phyloP scores from a whole-genome alignment of 2,113 vertebrate genomes.

The Cinclus mexicanus region DNA sequence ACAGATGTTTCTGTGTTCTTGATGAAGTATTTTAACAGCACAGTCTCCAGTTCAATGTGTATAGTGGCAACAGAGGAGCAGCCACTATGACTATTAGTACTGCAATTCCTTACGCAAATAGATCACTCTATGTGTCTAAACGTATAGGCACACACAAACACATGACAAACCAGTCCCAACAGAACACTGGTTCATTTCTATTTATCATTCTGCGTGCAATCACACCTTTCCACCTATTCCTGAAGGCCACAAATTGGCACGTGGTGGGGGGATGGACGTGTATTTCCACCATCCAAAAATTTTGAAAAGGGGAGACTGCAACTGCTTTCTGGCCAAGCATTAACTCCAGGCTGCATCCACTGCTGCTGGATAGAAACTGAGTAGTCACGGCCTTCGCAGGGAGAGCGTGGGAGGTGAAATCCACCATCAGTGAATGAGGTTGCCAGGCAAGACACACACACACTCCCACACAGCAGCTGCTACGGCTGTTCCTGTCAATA shows the following conservation, averaged over 20 bases:
- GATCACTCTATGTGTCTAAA: not conserved
- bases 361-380: not conserved
- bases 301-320: not conserved
- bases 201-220: not conserved
- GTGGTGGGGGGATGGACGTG: not conserved
- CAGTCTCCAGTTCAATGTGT: not conserved
- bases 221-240: not conserved
- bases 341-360: not conserved
- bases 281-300: not conserved
- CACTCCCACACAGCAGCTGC: slow-evolving; percentile 12
- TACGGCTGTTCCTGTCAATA: not conserved
- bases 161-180: not conserved
- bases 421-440: not conserved
- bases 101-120: not conserved
- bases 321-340: not conserved
- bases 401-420: not conserved
- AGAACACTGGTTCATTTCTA: not conserved
- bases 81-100: not conserved
- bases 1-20: not conserved
- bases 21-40: not conserved
- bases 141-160: not conserved
- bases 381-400: not conserved
- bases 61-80: not conserved
- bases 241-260: not conserved
- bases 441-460: not conserved